phyloP scores from a whole-genome alignment of 1,140 invertebrate genomes.

The Macrotrachela quadricornifera region DNA sequence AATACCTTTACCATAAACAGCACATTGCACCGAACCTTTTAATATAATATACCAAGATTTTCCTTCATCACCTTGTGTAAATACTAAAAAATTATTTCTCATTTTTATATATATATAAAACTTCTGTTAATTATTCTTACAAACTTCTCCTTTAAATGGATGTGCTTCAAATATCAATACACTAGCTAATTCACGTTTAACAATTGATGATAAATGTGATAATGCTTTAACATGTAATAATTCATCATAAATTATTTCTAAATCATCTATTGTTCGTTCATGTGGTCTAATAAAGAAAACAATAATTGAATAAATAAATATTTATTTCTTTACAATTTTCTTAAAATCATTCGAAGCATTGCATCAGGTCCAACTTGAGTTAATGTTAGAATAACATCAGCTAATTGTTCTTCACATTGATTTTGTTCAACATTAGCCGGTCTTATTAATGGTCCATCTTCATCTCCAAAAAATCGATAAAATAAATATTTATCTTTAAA shows the following conservation, averaged over 20 bases:
- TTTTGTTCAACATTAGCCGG: slow-evolving; percentile 14
- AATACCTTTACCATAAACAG: slow-evolving; percentile 61
- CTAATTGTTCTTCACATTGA: slow-evolving; percentile 37
- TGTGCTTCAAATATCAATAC: slow-evolving; percentile 62
- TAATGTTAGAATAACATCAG: slow-evolving; percentile 42
- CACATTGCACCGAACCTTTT: slow-evolving; percentile 59
- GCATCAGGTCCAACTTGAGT: slow-evolving; percentile 49
- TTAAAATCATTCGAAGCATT: slow-evolving; percentile 51
- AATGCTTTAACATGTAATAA: slow-evolving; percentile 57
- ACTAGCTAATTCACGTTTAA: slow-evolving; percentile 54
- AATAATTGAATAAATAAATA: background rate
- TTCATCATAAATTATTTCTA: slow-evolving; percentile 65
- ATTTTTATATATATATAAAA: background rate
- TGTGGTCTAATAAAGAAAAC: slow-evolving; percentile 34
- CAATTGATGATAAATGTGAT: slow-evolving; percentile 55
- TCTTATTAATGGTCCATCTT: slow-evolving; percentile 34
- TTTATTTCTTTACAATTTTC: slow-evolving; percentile 46
- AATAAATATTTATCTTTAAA: slow-evolving; percentile 63
- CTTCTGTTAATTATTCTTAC: slow-evolving; percentile 37
- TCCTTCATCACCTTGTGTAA: slow-evolving; percentile 70
- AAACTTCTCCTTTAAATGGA: slow-evolving; percentile 48
- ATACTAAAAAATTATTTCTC: slow-evolving; percentile 38
- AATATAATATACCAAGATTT: slow-evolving; percentile 67
- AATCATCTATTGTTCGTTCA: slow-evolving; percentile 52
- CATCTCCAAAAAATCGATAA: slow-evolving; percentile 53